Conservation (phyloP, 2,797 vertebrate species). For the Coregonus ussuriensis region DNA sequence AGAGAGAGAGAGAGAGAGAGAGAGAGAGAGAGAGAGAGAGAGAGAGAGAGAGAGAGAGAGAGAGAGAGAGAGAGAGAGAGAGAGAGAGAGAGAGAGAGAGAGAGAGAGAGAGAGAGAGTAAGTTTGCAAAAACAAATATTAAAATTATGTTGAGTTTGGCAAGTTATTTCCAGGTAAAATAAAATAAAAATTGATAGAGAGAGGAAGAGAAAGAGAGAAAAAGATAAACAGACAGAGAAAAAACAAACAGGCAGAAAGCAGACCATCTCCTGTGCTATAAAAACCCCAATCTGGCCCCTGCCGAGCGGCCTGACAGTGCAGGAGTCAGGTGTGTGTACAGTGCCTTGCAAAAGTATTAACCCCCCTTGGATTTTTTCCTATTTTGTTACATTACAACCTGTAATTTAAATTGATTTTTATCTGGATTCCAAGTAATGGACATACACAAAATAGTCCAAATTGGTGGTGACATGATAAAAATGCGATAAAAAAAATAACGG, state of each 20-base stretch:
- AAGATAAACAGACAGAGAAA: constrained; percentile 20
- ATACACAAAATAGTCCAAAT: too few species aligned
- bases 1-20: not conserved
- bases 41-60: constrained; percentile 31
- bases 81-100: not conserved
- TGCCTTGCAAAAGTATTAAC: too few species aligned
- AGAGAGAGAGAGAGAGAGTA: too few species aligned
- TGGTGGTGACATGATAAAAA: too few species aligned
- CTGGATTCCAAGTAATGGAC: too few species aligned
- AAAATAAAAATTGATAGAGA: not conserved
- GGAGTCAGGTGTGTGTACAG: constrained; percentile 61
- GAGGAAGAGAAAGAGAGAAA: not conserved
- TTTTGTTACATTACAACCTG: too few species aligned
- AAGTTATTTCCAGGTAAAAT: constrained; percentile 15
- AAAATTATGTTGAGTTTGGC: constrained; percentile 1
- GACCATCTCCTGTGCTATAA: constrained; percentile 75
- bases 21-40: too few species aligned
- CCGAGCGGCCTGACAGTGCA: constrained; percentile 57
- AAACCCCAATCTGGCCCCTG: constrained; percentile 66
- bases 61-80: not conserved
- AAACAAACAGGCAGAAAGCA: constrained; percentile 65
- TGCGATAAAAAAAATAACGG: too few species aligned
- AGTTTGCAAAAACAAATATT: too few species aligned
- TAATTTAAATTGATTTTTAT: too few species aligned
- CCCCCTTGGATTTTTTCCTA: too few species aligned